Percentiles rank a stretch among this genome's conserved stretches.
Conservation (phyloP, 2,113 vertebrate genomes). For the Plecturocebus donacophilus region DNA sequence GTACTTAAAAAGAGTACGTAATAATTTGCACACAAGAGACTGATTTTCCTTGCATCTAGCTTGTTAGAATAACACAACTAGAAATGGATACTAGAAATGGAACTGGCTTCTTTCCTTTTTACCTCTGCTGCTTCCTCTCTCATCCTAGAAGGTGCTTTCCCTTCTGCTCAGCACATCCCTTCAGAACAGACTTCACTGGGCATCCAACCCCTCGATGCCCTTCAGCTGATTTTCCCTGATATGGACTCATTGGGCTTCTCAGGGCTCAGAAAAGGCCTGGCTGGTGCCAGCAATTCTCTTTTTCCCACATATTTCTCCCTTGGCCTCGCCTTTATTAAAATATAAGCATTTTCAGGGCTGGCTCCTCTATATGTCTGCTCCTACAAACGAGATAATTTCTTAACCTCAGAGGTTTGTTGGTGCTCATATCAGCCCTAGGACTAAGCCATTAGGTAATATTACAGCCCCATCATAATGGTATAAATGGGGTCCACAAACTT, state of each 20-base stretch:
- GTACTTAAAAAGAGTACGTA: too few species aligned
- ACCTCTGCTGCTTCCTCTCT: neutral
- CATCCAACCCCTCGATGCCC: accelerated
- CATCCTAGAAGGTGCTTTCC: neutral
- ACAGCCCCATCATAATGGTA: accelerated
- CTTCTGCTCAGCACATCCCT: neutral
- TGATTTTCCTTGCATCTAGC: too few species aligned
- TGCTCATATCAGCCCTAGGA: neutral
- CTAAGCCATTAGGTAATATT: neutral
- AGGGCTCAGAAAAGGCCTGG: neutral
- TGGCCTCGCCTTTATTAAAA: neutral
- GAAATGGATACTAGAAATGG: too few species aligned
- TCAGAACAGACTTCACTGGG: neutral
- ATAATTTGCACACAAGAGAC: too few species aligned
- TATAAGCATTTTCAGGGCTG: neutral
- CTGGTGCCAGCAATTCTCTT: neutral
- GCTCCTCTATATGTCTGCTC: neutral
- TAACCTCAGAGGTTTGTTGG: too few species aligned
- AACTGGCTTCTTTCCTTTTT: too few species aligned
- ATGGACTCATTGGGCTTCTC: neutral
- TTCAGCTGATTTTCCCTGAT: neutral
- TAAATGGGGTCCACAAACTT: neutral
- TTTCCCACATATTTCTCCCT: neutral
- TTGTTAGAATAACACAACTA: too few species aligned
- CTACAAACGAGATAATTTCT: neutral